Percentiles rank a stretch among this genome's conserved stretches.
Conservation (phyloP, 2,797 vertebrate genomes). For the Steatocranus sp. region DNA sequence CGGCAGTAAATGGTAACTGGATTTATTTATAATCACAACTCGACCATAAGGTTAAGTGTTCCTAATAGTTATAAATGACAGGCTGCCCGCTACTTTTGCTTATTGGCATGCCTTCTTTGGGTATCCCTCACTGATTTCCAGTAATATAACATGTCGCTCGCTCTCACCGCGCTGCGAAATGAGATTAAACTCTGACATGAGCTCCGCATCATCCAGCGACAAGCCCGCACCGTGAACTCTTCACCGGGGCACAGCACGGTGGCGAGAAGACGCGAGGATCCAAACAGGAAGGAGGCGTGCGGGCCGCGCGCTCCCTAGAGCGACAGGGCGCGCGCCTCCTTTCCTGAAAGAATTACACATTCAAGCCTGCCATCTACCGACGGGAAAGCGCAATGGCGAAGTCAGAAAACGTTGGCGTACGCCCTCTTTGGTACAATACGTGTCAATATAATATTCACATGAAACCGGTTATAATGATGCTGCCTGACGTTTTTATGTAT, state of each 20-base stretch:
- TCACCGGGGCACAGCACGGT: conserved; percentile 58
- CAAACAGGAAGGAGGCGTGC: neutral
- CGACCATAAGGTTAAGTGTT: conserved; percentile 75
- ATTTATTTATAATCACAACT: conserved; percentile 65
- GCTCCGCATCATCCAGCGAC: conserved; percentile 57
- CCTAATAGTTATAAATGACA: conserved; percentile 74
- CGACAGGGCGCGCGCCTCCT: neutral
- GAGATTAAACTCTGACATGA: conserved; percentile 64
- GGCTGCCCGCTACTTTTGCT: conserved; percentile 65
- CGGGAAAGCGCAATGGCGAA: conserved; percentile 4
- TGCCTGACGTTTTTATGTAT: neutral
- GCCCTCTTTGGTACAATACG: neutral
- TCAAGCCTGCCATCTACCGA: conserved; percentile 73
- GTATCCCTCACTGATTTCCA: conserved; percentile 47
- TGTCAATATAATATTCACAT: neutral
- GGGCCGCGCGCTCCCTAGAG: conserved; percentile 6
- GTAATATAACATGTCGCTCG: conserved; percentile 62
- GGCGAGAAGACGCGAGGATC: conserved; percentile 11
- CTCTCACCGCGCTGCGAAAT: conserved; percentile 48
- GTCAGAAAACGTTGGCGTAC: neutral
- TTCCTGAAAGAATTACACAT: conserved; percentile 34
- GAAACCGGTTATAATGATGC: neutral
- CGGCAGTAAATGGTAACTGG: conserved; percentile 58
- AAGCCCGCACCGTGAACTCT: conserved; percentile 70
- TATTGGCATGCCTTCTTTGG: conserved; percentile 62